phyloP scores from a whole-genome alignment of 2,113 vertebrate species.

The Puma concolor region DNA sequence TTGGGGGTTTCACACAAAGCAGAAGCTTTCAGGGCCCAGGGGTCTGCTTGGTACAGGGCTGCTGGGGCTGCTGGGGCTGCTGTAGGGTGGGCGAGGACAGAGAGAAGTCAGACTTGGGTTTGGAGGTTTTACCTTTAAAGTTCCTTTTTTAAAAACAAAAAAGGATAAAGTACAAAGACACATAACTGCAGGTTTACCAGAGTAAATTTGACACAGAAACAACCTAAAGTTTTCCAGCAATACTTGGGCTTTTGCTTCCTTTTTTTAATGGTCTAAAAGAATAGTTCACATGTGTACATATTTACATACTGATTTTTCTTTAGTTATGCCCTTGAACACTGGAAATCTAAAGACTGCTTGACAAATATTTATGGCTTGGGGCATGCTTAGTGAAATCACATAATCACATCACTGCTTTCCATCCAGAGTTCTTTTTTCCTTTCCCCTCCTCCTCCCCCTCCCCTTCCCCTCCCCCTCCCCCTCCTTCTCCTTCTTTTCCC shows the following conservation, averaged over 20 bases:
- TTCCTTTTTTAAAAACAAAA: not conserved
- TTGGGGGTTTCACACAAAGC: not conserved
- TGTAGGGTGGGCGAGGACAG: not conserved
- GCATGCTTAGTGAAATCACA: constrained; percentile 30
- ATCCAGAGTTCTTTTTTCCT: not conserved
- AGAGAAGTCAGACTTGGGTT: not conserved
- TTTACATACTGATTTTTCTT: constrained; percentile 39
- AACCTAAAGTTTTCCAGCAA: not conserved
- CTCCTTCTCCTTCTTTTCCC: not conserved
- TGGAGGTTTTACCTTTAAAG: not conserved
- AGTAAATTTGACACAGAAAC: not conserved
- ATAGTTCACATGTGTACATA: not conserved
- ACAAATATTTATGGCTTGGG: constrained; percentile 28
- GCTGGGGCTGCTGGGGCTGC: not conserved
- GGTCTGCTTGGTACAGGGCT: not conserved
- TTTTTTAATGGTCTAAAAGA: not conserved
- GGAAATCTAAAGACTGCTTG: not conserved
- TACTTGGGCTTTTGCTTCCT: not conserved
- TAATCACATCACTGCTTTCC: not conserved
- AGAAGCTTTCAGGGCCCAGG: not conserved
- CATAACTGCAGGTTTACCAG: not conserved
- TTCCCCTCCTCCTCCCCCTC: too few species aligned
- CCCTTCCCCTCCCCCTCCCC: not conserved
- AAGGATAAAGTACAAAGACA: not conserved
- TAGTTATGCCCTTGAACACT: constrained; percentile 34